These are phyloP conservation scores for Apogon hyalosoma DNA, from an alignment of 2,797 vertebrate genomes.

Conservation along the genomic window DNA sequence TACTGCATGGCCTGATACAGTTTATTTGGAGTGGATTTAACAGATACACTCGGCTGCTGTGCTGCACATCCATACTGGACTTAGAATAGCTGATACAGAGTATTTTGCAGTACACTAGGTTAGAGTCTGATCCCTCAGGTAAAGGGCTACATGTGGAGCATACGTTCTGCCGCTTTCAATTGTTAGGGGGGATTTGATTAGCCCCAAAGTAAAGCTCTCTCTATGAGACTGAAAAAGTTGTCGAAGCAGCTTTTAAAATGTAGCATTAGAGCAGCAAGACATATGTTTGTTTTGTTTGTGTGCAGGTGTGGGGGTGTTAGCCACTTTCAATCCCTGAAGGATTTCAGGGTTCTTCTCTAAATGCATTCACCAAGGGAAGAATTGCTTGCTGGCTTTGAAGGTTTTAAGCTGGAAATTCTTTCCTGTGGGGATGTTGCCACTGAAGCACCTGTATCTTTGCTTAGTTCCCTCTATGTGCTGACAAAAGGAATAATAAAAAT, in stretches of 20 bases:
- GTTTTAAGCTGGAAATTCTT: slow-evolving; percentile 29
- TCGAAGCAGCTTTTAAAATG: slow-evolving; percentile 26
- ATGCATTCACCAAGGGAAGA: slow-evolving; percentile 35
- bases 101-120: background rate
- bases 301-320: slow-evolving; percentile 26
- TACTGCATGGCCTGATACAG: background rate
- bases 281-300: slow-evolving; percentile 20
- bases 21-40: background rate
- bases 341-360: slow-evolving; percentile 39
- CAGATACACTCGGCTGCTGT: background rate
- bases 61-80: background rate
- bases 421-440: slow-evolving; percentile 13
- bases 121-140: background rate
- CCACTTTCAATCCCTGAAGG: slow-evolving; percentile 30
- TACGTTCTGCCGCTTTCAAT: background rate
- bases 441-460: slow-evolving; percentile 5
- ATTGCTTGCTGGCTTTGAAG: slow-evolving; percentile 38
- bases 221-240: slow-evolving; percentile 6
- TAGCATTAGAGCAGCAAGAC: slow-evolving; percentile 15
- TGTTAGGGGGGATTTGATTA: slow-evolving; percentile 2
- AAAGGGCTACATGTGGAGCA: background rate
- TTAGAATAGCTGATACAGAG: background rate
- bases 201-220: background rate
- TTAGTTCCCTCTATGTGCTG: slow-evolving; percentile 3
- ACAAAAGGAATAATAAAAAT: slow-evolving; percentile 6